Conservation (phyloP, 2,888 invertebrate genomes). For the Chrysolina oricalcia region DNA sequence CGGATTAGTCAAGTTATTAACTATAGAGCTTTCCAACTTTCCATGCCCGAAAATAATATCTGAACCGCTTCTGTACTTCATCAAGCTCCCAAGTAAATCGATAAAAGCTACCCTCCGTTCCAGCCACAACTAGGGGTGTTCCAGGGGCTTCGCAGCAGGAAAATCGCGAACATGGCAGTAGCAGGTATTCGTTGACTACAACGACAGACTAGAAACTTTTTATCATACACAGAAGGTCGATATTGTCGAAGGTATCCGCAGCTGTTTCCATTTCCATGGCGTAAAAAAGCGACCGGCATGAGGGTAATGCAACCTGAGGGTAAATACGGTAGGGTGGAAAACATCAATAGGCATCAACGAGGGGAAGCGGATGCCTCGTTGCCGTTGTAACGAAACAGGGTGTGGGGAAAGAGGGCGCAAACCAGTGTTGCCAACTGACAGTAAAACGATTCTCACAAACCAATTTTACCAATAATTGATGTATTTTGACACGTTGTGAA, state of each 20-base stretch:
- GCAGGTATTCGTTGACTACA: not conserved
- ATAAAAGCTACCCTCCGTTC: slow-evolving; percentile 5
- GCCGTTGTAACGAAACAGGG: slow-evolving; percentile 4
- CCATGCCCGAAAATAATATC: not conserved
- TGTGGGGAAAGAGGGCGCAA: not conserved
- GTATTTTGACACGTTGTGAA: no score
- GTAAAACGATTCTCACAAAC: no score
- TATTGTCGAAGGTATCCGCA: not conserved
- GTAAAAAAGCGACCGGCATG: not conserved
- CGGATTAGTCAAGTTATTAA: no score
- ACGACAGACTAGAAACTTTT: no score
- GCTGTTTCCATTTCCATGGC: slow-evolving; percentile 8
- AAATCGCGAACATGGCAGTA: not conserved
- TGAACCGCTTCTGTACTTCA: not conserved
- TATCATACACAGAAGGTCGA: not conserved
- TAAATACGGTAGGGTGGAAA: not conserved
- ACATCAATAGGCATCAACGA: slow-evolving; percentile 3
- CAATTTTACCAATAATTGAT: no score
- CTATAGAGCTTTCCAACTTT: no score
- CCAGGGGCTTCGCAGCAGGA: not conserved
- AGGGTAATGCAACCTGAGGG: not conserved
- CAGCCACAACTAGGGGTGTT: not conserved
- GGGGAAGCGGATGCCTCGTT: not conserved
- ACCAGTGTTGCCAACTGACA: no score
- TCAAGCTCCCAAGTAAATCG: not conserved